phyloP scores from a whole-genome alignment of 37 sponge, comb jelly and placozoan species.

The Petrosia ficiformis region DNA sequence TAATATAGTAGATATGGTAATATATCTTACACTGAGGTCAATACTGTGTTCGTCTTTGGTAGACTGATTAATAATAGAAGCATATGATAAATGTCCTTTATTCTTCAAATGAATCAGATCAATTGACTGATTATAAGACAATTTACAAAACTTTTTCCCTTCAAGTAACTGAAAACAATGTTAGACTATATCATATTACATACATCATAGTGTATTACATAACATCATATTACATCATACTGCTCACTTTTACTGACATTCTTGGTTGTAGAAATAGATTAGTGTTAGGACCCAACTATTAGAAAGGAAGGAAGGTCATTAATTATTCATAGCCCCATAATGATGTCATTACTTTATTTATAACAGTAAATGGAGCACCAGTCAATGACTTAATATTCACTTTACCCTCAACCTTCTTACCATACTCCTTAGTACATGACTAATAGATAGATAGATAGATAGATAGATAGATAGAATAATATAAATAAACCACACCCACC shows the following conservation, averaged over 20 bases:
- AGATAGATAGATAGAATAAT: neutral
- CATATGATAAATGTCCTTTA: conserved; percentile 20
- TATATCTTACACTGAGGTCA: conserved; percentile 28
- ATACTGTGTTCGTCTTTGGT: conserved; percentile 10
- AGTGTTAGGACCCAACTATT: conserved; percentile 27
- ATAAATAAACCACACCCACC: conserved; percentile 12
- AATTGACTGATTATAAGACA: conserved; percentile 3
- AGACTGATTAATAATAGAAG: conserved; percentile 19
- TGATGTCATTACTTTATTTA: conserved; percentile 50
- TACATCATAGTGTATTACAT: too few relatives aligned
- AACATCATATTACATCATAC: neutral
- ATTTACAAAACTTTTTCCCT: neutral
- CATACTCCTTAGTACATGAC: conserved; percentile 59
- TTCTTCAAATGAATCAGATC: conserved; percentile 14
- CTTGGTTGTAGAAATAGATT: conserved; percentile 32
- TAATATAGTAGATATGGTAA: neutral
- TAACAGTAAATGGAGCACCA: conserved; percentile 63
- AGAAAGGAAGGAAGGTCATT: neutral
- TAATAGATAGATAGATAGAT: neutral
- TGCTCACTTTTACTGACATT: conserved; percentile 30
- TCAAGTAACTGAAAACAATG: conserved; percentile 9
- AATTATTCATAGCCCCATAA: neutral
- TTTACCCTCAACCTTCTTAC: conserved; percentile 47
- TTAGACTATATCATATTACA: neutral
- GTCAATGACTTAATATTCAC: conserved; percentile 47